phyloP scores from a whole-genome alignment of 2,113 vertebrate genomes.

The Scomber colias region DNA sequence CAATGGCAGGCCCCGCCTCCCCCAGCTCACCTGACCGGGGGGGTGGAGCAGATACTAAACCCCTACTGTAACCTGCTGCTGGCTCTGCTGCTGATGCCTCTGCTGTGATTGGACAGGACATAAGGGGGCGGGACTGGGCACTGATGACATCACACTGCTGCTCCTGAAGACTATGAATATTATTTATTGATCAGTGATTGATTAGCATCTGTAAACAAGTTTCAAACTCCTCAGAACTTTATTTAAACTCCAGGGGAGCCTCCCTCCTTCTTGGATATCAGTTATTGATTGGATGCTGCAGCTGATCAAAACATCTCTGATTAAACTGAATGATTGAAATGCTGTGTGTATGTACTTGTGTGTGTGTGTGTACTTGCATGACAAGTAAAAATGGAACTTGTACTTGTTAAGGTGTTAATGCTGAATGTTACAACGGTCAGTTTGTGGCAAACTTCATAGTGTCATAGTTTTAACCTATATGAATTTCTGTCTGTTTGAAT shows the following conservation, averaged over 20 bases:
- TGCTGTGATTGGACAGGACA: background rate
- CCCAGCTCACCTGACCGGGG: too few relatives aligned
- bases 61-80: background rate
- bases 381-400: too few relatives aligned
- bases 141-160: too few relatives aligned
- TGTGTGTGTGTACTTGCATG: too few relatives aligned
- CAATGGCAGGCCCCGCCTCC: background rate
- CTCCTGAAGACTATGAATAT: background rate
- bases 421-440: background rate
- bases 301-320: too few relatives aligned
- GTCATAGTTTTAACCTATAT: background rate
- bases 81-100: constrained; percentile 10
- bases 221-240: background rate
- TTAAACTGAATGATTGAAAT: too few relatives aligned
- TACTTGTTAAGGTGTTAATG: background rate
- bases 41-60: too few relatives aligned
- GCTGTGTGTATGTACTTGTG: too few relatives aligned
- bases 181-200: background rate
- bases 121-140: too few relatives aligned
- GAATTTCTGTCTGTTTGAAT: background rate
- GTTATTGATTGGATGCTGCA: too few relatives aligned
- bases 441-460: background rate
- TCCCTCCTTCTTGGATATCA: too few relatives aligned
- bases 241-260: background rate
- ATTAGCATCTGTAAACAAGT: background rate